Conservation (phyloP, 2,888 invertebrate genomes). For the Lithophane leautieri region DNA sequence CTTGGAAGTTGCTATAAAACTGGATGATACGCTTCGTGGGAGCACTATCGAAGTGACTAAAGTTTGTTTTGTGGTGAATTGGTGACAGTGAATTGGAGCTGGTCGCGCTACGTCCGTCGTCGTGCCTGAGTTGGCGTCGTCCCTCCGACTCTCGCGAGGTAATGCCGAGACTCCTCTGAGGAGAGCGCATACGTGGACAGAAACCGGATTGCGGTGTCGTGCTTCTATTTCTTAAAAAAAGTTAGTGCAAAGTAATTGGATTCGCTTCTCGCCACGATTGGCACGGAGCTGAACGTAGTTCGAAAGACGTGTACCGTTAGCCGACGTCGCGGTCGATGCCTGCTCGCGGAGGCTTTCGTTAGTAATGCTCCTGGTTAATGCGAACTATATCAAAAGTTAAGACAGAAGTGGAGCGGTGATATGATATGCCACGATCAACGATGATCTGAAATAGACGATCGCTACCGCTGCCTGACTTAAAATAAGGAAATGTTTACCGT, state of each 20-base stretch:
- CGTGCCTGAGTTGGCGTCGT: conserved; percentile 86
- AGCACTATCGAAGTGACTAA: conserved; percentile 74
- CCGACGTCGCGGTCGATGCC: conserved; percentile 79
- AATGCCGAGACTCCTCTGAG: conserved; percentile 83
- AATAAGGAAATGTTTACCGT: conserved; percentile 79
- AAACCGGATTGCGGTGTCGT: conserved; percentile 84
- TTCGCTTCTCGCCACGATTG: conserved; percentile 69
- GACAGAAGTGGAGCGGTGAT: conserved; percentile 20
- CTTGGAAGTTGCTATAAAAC: conserved; percentile 72
- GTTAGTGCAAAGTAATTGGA: conserved; percentile 73
- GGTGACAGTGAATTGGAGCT: conserved; percentile 85
- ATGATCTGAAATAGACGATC: conserved; percentile 51
- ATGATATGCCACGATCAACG: conserved; percentile 28
- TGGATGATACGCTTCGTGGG: conserved; percentile 69
- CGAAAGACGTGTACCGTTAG: conserved; percentile 84
- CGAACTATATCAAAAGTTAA: conserved; percentile 44
- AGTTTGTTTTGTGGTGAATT: conserved; percentile 79
- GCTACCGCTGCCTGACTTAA: conserved; percentile 56
- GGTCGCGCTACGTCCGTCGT: conserved; percentile 83
- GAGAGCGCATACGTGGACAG: conserved; percentile 84
- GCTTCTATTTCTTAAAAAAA: conserved; percentile 75
- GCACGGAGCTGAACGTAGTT: conserved; percentile 75
- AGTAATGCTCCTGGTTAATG: conserved; percentile 57
- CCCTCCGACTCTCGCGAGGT: conserved; percentile 87
- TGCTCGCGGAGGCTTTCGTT: conserved; percentile 72